Base-by-base conservation (phyloP, 1,140 invertebrate species). In the Parasteatoda tepidariorum region DNA sequence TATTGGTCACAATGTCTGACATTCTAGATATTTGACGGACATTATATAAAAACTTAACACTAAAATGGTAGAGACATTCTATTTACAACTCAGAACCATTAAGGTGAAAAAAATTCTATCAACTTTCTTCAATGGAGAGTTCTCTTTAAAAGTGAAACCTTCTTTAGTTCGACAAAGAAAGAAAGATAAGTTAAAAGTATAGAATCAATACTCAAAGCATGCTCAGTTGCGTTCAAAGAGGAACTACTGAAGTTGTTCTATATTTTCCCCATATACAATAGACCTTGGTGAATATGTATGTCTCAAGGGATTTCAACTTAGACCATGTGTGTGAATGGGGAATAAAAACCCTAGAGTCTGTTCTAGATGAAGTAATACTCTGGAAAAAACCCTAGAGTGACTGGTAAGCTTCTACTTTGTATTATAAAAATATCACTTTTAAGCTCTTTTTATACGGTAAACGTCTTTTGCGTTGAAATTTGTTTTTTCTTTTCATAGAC, bases 361-460 rank as follows among this genome's bases (percentile, higher is more conserved):
- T 73, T 28, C n/a, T 55, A 55, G 26, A 57, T 57, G 54, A 55
- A 73, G 31, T 73, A 73, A 55, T 73, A 57, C 57, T 31, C 4
- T n/a, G n/a, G 54, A 55, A 55, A 31, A 55, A 41, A 54, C 70
- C 70, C 70, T 73, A 18, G n/a, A 34, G 30, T 57, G 15, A 24
- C 48, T n/a, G n/a, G n/a, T n/a, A n/a, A n/a, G n/a, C n/a, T n/a
- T n/a, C n/a, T n/a, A n/a, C n/a, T n/a, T n/a, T n/a, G 24, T 73
- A 57, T 73, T 22, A 15, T 55, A 73, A 11, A 31, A 31, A 55
- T 55, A 18, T 31, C 33, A 41, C 41, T 2, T 18, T 11, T 15
- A 48, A 71, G 28, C 30, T 55, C 55, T 55, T 55, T 18, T 30
- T 18, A 11, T 22, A 24, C 24, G 59, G 26, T 62, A 28, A 62